Percentiles rank a stretch among this genome's conserved stretches.
Evolutionary conservation across 2,888 invertebrate genomes (phyloP).

Genomic region (Leptinotarsa juncta): DNA sequence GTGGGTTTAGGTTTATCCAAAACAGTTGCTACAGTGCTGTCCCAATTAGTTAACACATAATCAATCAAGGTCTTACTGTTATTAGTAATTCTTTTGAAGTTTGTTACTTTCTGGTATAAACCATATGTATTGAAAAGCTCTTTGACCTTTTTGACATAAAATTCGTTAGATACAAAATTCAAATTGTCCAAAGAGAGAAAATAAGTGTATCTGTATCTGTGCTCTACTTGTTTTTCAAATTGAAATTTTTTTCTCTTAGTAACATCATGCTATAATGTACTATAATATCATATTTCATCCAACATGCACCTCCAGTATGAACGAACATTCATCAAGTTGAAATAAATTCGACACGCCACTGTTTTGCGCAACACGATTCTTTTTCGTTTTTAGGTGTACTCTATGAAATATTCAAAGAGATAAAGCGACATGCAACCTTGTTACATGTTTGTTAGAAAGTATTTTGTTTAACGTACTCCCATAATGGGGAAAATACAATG

Average conservation of each 20-base stretch:
- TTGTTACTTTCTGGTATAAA: too few relatives aligned
- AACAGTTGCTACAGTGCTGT: too few relatives aligned
- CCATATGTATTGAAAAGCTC: too few relatives aligned
- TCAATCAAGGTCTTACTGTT: too few relatives aligned
- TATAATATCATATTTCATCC: conserved; percentile 8
- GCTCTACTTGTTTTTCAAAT: background rate
- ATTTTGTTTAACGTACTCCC: conserved; percentile 20
- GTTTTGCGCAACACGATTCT: conserved; percentile 31
- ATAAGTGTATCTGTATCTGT: background rate
- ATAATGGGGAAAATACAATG: conserved; percentile 8
- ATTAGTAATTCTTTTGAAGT: too few relatives aligned
- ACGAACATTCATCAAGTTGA: conserved; percentile 1
- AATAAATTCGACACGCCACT: conserved; percentile 30
- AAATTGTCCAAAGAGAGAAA: too few relatives aligned
- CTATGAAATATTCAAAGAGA: conserved; percentile 36
- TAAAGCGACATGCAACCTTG: conserved; percentile 40
- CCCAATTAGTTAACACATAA: too few relatives aligned
- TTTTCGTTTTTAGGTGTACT: conserved; percentile 31
- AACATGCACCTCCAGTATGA: conserved; percentile 8
- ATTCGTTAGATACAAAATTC: too few relatives aligned
- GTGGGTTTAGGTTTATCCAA: too few relatives aligned
- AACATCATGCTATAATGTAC: background rate
- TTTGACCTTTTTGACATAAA: too few relatives aligned
- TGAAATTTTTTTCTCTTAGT: background rate
- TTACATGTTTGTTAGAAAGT: conserved; percentile 28